Evolutionary conservation across 2,797 vertebrate genomes (phyloP), one percentile per base, ranked within the genome.

Genomic region (Chaenodraco wilsoni): DNA sequence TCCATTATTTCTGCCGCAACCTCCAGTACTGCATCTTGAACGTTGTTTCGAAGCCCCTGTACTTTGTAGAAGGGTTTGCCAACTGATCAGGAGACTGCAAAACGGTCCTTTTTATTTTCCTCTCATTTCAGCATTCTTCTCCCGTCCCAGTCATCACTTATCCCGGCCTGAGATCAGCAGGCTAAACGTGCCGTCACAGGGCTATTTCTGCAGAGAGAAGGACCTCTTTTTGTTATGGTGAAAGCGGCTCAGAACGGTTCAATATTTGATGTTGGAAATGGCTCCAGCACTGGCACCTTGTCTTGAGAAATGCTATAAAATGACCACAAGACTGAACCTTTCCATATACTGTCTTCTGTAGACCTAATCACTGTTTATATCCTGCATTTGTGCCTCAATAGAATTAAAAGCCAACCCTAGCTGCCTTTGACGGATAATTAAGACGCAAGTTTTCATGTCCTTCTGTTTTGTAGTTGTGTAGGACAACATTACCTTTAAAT

Each of bases 361-460:
- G 77, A 83, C 68, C 54, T 74, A 75, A 85, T 84, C 64, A 85
- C 83, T 88, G 84, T 86, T 85, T 64, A 45, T 79, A 81, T 78
- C 56, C 79, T 86, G 74, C 61, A 8, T 85, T 72, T 87, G 81
- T 85, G 43, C 68, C 58, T 49, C 56, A 50, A 16, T 64, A 74
- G 23, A 77, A 57, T 73, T 59, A 23, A 77, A 37, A 79, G 55
- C 43, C 2, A 54, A 23, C 69, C 58, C 48, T 64, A 69, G 46
- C 45, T 64, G 79, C 69, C 79, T 83, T 62, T 49, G 68, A 61
- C 48, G 31, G 54, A 76, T 78, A 44, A 74, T 75, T 69, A 43
- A 61, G 21, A 62, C 70, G 58, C 31, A 43, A 64, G 49, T 76
- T 71, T 76, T 41, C 50, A 3, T 76, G 54, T 73, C 64, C 54